A percentile compares a stretch with the other conserved stretches of the same genome.
phyloP scores from a whole-genome alignment of 2,888 invertebrate genomes.

The Epicampocera succincta region DNA sequence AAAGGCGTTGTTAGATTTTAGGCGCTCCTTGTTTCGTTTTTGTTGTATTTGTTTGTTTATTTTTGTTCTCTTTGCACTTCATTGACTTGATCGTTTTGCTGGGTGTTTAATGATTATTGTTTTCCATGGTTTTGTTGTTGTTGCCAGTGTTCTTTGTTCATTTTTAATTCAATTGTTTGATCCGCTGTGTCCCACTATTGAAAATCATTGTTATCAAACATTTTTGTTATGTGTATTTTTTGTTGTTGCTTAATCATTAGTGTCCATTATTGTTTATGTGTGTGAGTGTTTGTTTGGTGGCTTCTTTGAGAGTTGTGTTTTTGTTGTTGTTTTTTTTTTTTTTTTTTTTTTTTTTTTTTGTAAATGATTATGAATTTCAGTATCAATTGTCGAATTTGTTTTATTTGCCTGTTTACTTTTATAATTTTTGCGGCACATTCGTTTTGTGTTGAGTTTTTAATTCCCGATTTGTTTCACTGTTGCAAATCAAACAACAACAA shows the following conservation, averaged over 20 bases:
- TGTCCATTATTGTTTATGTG: slow-evolving; percentile 53
- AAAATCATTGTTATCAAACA: slow-evolving; percentile 47
- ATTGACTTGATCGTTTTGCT: slow-evolving; percentile 69
- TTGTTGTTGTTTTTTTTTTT: background rate
- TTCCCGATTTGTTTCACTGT: slow-evolving; percentile 51
- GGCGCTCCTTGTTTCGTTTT: slow-evolving; percentile 48
- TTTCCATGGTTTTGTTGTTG: background rate
- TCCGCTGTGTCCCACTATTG: slow-evolving; percentile 56
- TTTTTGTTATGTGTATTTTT: slow-evolving; percentile 3
- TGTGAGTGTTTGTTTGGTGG: background rate
- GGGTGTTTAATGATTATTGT: slow-evolving; percentile 37
- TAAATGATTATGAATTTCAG: slow-evolving; percentile 9
- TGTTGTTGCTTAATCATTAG: slow-evolving; percentile 63
- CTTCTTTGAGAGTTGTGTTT: slow-evolving; percentile 4
- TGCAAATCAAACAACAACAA: slow-evolving; percentile 47
- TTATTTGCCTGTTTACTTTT: slow-evolving; percentile 48
- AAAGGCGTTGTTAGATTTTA: slow-evolving; percentile 31
- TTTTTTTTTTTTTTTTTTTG: slow-evolving; percentile 1
- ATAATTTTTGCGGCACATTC: slow-evolving; percentile 58
- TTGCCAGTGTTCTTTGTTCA: slow-evolving; percentile 47
- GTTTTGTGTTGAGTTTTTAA: slow-evolving; percentile 22
- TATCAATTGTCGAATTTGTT: slow-evolving; percentile 59
- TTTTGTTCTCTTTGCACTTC: slow-evolving; percentile 67
- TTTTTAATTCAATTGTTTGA: slow-evolving; percentile 55
- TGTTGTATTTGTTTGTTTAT: slow-evolving; percentile 18